Conservation (phyloP, 92 coral and sea anemone genomes). For the Bergia sp. region DNA sequence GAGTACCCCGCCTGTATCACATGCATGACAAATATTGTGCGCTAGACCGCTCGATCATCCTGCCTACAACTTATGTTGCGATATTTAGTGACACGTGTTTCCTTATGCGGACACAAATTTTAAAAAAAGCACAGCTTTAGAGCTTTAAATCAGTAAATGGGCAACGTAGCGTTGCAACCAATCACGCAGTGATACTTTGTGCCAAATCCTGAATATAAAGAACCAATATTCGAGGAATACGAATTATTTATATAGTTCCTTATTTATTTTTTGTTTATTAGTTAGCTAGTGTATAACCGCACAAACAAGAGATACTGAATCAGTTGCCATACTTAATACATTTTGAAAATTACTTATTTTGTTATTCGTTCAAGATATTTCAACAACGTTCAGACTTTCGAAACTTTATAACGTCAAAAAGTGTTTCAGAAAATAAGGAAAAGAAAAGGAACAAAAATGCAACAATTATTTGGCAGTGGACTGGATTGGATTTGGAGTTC, state of each 20-base stretch:
- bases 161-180: constrained; percentile 6
- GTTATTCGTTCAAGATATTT: too few relatives aligned
- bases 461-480: too few relatives aligned
- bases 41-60: constrained; percentile 3
- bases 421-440: too few relatives aligned
- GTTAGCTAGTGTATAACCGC: not conserved
- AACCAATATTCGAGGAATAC: constrained; percentile 23
- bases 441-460: too few relatives aligned
- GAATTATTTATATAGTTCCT: not conserved
- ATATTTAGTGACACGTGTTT: not conserved
- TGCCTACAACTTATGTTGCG: not conserved
- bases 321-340: too few relatives aligned
- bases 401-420: too few relatives aligned
- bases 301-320: too few relatives aligned
- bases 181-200: not conserved
- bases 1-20: too few relatives aligned
- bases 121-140: not conserved
- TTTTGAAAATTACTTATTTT: too few relatives aligned
- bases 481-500: too few relatives aligned
- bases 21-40: not conserved
- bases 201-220: not conserved
- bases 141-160: constrained; percentile 13
- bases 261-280: constrained; percentile 3
- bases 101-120: not conserved
- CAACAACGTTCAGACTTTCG: too few relatives aligned